These are phyloP conservation scores for Blastomussa wellsi DNA, from an alignment of 92 coral and sea anemone genomes.

Conservation along the genomic window DNA sequence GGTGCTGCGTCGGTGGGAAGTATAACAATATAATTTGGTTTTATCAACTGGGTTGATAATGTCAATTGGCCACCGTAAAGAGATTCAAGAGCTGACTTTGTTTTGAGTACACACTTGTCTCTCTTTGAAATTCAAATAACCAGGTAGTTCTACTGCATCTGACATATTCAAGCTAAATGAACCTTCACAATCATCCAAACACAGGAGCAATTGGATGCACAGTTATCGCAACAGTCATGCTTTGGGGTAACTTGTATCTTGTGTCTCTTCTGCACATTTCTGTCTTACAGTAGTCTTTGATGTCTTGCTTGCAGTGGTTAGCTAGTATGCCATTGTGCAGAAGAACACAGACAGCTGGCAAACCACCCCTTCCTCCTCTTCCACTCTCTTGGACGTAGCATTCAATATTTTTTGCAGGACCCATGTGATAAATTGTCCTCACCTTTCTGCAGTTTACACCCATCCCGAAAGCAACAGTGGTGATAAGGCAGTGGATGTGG, in stretches of 20 bases:
- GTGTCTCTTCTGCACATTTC: conserved; percentile 31
- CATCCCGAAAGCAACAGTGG: conserved; percentile 54
- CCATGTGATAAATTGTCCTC: conserved; percentile 31
- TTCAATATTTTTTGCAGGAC: conserved; percentile 45
- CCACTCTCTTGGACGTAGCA: conserved; percentile 49
- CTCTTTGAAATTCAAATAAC: not conserved
- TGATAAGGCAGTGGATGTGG: conserved; percentile 34
- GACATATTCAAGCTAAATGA: not conserved
- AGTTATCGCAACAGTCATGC: conserved; percentile 63
- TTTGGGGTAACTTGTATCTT: not conserved
- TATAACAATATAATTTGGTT: no score
- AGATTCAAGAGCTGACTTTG: no score
- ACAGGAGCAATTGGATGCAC: conserved; percentile 34
- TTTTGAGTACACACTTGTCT: conserved; percentile 38
- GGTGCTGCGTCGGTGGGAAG: no score
- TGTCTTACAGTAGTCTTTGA: conserved; percentile 31
- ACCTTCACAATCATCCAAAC: conserved; percentile 19
- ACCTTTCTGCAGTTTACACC: conserved; percentile 39
- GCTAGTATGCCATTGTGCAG: conserved; percentile 39
- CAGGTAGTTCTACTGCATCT: not conserved
- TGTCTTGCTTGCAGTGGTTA: conserved; percentile 28
- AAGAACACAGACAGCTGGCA: conserved; percentile 21
- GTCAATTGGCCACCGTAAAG: no score
- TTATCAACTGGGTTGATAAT: no score
- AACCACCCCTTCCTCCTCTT: conserved; percentile 47